Evolutionary conservation across 2,113 vertebrate species (phyloP), one percentile per base, ranked within the genome.

Genomic region (Cyprinodon variegatus): DNA sequence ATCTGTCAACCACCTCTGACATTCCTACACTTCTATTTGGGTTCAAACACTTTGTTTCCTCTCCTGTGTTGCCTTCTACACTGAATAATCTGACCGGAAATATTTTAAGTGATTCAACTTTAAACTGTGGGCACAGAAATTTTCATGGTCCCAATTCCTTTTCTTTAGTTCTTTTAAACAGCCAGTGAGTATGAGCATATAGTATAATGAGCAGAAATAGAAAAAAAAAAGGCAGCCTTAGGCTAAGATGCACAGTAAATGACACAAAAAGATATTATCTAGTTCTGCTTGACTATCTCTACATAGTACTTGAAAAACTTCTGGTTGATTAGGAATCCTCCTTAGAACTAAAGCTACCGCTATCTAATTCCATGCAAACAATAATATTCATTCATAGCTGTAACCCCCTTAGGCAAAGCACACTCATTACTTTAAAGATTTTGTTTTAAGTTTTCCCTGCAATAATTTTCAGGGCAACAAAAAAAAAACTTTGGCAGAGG

Each of bases 311-410:
- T 82, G 14, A 70, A 76, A 73, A 36, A 36, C 41, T 57, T 74
- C 70, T 72, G 60, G 73, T n/a, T 77, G 79, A 80, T 70, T 5
- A 63, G 64, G 36, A 78, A 40, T 74, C 40, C 0, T 4, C 67
- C 78, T 70, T 73, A 61, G 11, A 10, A 22, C 48, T 74, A 68
- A 86, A 87, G 78, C 74, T 86, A 86, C 84, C 90, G 90, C 90
- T 88, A 89, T 91, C 83, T 90, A 89, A 92, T 89, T 90, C 80
- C 74, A 61, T 64, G 37, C 70, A 68, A 74, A 71, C 76, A 82
- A 61, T 73, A 59, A 61, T 38, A 59, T 80, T 67, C 71, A 70
- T 67, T 63, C 17, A 40, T 59, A 38, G 67, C 63, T 76, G n/a
- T 57, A 63, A 66, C 46, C 76, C 76, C 84, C 72, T 70, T 74